Evolutionary conservation across 2,888 invertebrate species (phyloP).

Genomic region (Drosophila anceps): DNA sequence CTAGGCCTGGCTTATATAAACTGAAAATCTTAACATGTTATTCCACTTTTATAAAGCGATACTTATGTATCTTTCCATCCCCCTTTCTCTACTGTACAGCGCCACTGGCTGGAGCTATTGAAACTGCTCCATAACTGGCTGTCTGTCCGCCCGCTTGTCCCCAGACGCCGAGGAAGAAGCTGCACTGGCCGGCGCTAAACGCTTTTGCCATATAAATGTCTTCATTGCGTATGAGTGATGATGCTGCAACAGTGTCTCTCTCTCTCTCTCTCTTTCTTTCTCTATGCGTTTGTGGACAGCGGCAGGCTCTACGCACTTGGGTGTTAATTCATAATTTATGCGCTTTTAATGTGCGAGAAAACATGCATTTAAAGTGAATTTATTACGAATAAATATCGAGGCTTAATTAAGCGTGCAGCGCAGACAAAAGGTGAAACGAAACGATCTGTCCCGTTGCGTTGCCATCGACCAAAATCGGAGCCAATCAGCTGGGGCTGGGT

Average conservation of each 20-base stretch:
- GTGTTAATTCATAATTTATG: constrained; percentile 82
- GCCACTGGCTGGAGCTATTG: constrained; percentile 24
- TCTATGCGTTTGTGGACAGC: background rate
- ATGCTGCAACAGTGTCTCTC: constrained; percentile 43
- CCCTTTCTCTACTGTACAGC: background rate
- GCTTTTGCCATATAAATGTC: constrained; percentile 80
- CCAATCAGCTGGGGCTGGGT: constrained; percentile 17
- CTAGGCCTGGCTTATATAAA: background rate
- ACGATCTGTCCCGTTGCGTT: background rate
- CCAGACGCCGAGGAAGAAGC: constrained; percentile 47
- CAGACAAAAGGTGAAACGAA: constrained; percentile 33
- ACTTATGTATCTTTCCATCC: background rate
- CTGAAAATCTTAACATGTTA: background rate
- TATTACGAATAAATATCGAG: constrained; percentile 78
- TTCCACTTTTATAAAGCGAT: background rate
- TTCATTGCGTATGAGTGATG: constrained; percentile 82
- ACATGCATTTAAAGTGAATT: constrained; percentile 80
- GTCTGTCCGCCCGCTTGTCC: constrained; percentile 6
- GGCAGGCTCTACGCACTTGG: constrained; percentile 66
- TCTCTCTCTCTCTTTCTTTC: no score
- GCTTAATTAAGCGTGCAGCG: constrained; percentile 63
- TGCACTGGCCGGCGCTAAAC: constrained; percentile 66
- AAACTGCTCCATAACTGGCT: constrained; percentile 43
- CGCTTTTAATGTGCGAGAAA: constrained; percentile 80
- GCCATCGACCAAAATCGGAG: background rate